Base-by-base conservation (phyloP, 53 echinoderm and acorn worm genomes). In the Stichopus horrens region DNA sequence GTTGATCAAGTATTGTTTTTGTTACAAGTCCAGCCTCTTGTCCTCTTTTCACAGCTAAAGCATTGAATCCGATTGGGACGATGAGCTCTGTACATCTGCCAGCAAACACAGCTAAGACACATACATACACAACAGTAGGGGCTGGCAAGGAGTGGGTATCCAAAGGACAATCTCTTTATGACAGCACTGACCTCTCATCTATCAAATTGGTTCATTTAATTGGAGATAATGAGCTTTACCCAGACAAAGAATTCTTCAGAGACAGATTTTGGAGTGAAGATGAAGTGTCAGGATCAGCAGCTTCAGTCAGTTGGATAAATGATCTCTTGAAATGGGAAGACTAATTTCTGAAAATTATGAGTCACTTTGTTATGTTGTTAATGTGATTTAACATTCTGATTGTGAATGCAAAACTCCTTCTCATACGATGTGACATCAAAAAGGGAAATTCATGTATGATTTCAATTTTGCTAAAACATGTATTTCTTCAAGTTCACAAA, bases 221-320 rank as follows among this genome's bases (percentile, higher is more conserved):
- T 19, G 58, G 75, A 53, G 23, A 87, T 9, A 21, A 74, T 56
- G 87, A 87, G 74, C 74, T 87, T 56, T 87, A 74, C 16, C 54
- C 55, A 75, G 57, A 57, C 21, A 55, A 87, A 52, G 75, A 87
- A 0, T 55, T 87, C 7, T 74, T 87, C 19, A 52, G 19, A 19
- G 53, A 74, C 74, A 75, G 87, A 57, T 87, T 87, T 75, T 87
- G 87, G 87, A 56, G 73, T 20, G 54, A 87, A 8, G 59, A 22
- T 58, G 85, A 23, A 5, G 52, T 0, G 5, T 9, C 22, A 22
- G 83, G 51, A 9, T 59, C 58, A 20, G 51, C 23, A 9, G 52
- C 66, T 67, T 67, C 66, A 8, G 7, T 10, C 23, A 59, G 52
- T 18, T 85, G 85, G 85, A 5, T 85, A 51, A 85, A 63, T 58